These are phyloP conservation scores for Trematocara stigmaticum DNA, from an alignment of 2,113 vertebrate genomes.

Conservation along the genomic window DNA sequence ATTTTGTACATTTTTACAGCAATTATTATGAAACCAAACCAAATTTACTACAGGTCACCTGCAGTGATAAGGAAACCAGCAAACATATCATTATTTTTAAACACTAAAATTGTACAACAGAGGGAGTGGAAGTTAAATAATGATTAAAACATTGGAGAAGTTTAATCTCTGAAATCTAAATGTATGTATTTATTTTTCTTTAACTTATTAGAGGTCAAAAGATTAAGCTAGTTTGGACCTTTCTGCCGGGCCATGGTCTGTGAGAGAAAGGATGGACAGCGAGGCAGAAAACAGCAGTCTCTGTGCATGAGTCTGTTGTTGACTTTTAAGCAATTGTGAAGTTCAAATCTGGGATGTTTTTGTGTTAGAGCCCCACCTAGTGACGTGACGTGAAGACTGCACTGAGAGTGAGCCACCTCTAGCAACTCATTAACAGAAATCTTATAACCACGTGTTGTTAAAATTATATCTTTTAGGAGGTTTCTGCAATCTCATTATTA, in stretches of 20 bases:
- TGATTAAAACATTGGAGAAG: background rate
- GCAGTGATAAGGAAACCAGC: background rate
- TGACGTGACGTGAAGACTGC: background rate
- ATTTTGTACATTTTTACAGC: background rate
- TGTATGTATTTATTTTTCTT: background rate
- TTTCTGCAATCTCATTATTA: background rate
- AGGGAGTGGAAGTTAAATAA: background rate
- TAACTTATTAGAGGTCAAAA: background rate
- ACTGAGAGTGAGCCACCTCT: background rate
- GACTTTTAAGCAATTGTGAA: background rate
- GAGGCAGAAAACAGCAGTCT: background rate
- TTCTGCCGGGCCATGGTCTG: background rate
- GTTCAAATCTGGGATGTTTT: background rate
- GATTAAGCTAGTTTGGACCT: background rate
- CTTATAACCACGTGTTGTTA: background rate
- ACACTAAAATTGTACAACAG: background rate
- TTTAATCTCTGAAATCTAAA: background rate
- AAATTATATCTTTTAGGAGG: background rate
- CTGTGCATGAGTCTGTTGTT: background rate
- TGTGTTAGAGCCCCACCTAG: conserved; percentile 21
- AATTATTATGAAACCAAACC: background rate
- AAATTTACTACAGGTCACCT: background rate
- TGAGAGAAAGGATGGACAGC: background rate
- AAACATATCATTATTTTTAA: background rate
- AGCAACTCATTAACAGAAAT: background rate